Evolutionary conservation across 2,888 invertebrate genomes (phyloP), one percentile per base, ranked within the genome.

Genomic region (Diloba caeruleocephala): DNA sequence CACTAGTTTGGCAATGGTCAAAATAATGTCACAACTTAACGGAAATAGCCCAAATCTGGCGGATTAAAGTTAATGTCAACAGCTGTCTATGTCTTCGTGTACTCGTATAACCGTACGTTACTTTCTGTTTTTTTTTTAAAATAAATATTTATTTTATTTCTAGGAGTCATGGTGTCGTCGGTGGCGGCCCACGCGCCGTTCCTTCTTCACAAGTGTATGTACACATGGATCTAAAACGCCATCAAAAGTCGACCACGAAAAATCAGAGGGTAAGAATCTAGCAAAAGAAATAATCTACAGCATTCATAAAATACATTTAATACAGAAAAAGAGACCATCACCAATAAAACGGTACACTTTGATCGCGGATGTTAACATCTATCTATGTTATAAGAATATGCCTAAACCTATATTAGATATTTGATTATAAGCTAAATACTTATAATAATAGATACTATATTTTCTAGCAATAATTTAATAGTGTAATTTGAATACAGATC

Each of bases 101-200:
- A 19, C 3, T 2, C 2, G 5, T 23, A 23, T 23, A 1, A 23
- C 3, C 17, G 12, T 38, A 13, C 4, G 13, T 7, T 38, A 19
- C 17, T 21, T 4, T 3, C 21, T 19, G 17, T 14, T 25, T 26
- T 4, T 8, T 5, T 4, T 1, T 25, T 25, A 10, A n/a, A 19
- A 17, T 64, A 14, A 50, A 9, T 1, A 2, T 42, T 29, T 65
- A 41, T 15, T 74, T 42, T 60, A 61, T 74, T 71, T 39, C 9
- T 84, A 95, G 95, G 95, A 95, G 88, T 94, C 95, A 55, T 95
- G 95, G 95, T 95, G 95, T 84, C 92, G 95, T 62, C 90, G 94
- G 71, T 95, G 94, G 94, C 93, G 94, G 86, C 90, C 93, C 49
- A 78, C 85, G 55, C 92, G 93, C 42, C 90, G 94, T 42, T 80